Evolutionary conservation across 1,140 invertebrate genomes (phyloP), one percentile per base, ranked within the genome.

Genomic region (Bombus sylvicola): DNA sequence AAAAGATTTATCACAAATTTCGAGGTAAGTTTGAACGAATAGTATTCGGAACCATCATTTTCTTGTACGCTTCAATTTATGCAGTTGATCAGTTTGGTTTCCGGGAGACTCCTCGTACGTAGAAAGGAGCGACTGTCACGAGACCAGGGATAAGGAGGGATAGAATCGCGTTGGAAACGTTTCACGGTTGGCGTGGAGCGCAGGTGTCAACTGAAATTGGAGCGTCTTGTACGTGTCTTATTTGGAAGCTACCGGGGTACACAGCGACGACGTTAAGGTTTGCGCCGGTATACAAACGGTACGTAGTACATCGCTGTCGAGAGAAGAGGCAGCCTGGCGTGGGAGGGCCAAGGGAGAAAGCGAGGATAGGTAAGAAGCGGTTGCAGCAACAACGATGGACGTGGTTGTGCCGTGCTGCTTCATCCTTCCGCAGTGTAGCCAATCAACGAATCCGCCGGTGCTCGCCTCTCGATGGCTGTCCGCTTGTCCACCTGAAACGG

Each of bases 161-260:
- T 62, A n/a, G 59, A 62, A 62, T 10, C 39, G 15, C 41, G 68
- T 6, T 1, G 87, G 86, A 82, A 87, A 81, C 59, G 86, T 87
- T 77, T 82, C 81, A 91, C 39, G 86, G 79, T 57, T 66, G 80
- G 87, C 89, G 93, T 90, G 92, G 93, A 94, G 90, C 93, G 93
- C 93, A 94, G 93, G 93, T 94, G 93, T 93, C 93, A 92, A 93
- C 88, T 92, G 93, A 94, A 94, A 94, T 94, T 94, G 93, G 93
- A 94, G 93, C 93, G 91, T 93, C 92, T 94, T 93, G 92, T 94
- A 94, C 93, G 93, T 94, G 92, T 94, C 93, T 93, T 93, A 94
- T 94, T 94, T 93, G 92, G 89, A 92, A 90, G 89, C 81, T 59
- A 90, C 74, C 85, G 39, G n/a, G 28, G n/a, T 28, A 43, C 80